Conservation (phyloP, 2,113 vertebrate genomes). For the Ochotona princeps region DNA sequence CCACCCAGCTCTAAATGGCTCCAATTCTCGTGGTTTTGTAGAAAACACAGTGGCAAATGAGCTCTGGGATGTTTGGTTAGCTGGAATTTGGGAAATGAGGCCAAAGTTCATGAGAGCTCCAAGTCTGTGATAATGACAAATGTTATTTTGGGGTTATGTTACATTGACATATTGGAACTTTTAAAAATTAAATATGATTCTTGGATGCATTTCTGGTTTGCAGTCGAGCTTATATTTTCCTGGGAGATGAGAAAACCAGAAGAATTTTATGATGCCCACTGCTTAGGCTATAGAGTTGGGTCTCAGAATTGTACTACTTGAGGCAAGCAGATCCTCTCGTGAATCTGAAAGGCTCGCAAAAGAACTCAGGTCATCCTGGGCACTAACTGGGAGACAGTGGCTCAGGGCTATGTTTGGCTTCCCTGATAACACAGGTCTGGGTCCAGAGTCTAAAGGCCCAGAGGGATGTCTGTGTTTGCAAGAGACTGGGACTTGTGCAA, state of each 20-base stretch:
- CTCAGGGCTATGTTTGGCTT: accelerated
- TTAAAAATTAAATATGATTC: background rate
- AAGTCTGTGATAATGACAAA: background rate
- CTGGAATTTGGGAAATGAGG: conserved; percentile 52
- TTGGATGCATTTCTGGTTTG: background rate
- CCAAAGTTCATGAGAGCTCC: conserved; percentile 22
- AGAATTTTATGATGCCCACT: background rate
- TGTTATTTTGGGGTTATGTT: conserved; percentile 1
- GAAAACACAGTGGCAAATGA: background rate
- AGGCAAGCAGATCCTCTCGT: background rate
- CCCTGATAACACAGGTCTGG: accelerated
- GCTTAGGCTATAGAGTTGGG: background rate
- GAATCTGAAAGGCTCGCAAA: background rate
- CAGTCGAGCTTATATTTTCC: background rate
- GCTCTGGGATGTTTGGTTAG: conserved; percentile 33
- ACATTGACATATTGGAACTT: background rate
- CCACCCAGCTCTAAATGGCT: background rate
- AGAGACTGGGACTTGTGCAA: background rate
- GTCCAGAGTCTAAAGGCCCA: background rate
- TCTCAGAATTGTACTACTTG: background rate
- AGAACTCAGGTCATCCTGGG: background rate
- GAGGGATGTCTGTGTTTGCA: background rate
- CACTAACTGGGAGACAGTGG: background rate
- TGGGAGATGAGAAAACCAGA: background rate
- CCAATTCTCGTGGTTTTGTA: background rate